These are phyloP conservation scores for Deilephila elpenor DNA, from an alignment of 2,888 invertebrate species.

Conservation along the genomic window DNA sequence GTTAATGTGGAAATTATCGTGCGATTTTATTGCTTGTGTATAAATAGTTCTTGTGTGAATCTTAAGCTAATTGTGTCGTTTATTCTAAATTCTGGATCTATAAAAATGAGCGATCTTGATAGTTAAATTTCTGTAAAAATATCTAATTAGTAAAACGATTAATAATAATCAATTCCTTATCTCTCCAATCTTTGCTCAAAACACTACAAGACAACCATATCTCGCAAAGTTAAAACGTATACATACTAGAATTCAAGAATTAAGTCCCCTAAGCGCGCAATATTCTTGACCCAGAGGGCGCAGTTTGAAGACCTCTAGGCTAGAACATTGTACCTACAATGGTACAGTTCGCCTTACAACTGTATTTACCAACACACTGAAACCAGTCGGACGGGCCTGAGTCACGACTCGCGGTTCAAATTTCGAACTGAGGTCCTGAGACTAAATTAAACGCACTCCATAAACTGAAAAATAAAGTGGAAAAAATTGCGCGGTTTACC, in stretches of 20 bases:
- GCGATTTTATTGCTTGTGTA: neutral
- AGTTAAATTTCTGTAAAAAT: neutral
- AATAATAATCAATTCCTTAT: no score
- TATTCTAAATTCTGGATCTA: neutral
- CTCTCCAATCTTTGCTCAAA: no score
- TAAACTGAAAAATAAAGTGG: constrained; percentile 29
- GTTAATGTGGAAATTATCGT: neutral
- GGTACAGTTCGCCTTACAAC: constrained; percentile 46
- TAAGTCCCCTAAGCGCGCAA: no score
- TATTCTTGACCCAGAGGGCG: neutral
- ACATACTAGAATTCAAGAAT: neutral
- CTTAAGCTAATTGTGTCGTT: neutral
- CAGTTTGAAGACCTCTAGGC: neutral
- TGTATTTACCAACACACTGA: constrained; percentile 43
- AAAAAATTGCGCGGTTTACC: constrained; percentile 23
- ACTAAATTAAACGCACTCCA: constrained; percentile 16
- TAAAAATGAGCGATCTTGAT: neutral
- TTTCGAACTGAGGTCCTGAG: constrained; percentile 52
- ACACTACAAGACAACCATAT: no score
- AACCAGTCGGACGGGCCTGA: constrained; percentile 67
- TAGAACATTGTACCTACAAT: constrained; percentile 35
- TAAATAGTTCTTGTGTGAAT: neutral
- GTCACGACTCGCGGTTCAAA: constrained; percentile 71
- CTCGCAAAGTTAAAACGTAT: no score
- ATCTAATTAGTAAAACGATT: neutral